Conservation (phyloP, 2,888 invertebrate species). For the Pandemis cinnamomeana region DNA sequence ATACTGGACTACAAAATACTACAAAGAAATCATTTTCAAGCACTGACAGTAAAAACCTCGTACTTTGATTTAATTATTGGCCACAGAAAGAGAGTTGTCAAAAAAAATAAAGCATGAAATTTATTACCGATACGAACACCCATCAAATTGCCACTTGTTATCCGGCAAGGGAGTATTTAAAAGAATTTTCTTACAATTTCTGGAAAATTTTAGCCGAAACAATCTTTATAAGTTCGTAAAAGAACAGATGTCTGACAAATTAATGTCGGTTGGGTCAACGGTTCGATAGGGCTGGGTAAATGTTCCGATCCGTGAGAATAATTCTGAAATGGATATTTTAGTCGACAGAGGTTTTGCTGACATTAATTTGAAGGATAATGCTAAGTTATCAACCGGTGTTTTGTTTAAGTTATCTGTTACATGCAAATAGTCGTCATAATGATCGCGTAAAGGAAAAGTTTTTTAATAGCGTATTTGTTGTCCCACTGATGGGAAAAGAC, state of each 20-base stretch:
- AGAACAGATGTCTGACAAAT: conserved; percentile 23
- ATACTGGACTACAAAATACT: neutral
- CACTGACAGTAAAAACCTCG: neutral
- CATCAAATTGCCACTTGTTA: conserved; percentile 11
- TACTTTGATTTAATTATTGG: neutral
- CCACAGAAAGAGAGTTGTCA: neutral
- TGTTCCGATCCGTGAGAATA: conserved; percentile 8
- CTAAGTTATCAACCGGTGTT: conserved; percentile 8
- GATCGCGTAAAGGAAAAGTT: no score
- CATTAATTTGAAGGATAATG: neutral
- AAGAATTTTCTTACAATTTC: neutral
- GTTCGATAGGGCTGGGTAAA: neutral
- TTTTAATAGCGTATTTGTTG: no score
- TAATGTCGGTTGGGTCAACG: neutral
- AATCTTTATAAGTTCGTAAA: conserved; percentile 19
- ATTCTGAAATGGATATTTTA: conserved; percentile 13
- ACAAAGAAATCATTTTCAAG: neutral
- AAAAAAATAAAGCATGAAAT: neutral
- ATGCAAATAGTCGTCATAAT: neutral
- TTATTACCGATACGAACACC: conserved; percentile 6
- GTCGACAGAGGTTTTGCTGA: neutral
- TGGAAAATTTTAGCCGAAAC: neutral
- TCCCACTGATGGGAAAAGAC: no score
- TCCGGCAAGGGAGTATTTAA: neutral
- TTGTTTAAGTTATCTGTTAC: neutral